Evolutionary conservation across 2,797 vertebrate genomes (phyloP).

Genomic region (Onychomys torridus): DNA sequence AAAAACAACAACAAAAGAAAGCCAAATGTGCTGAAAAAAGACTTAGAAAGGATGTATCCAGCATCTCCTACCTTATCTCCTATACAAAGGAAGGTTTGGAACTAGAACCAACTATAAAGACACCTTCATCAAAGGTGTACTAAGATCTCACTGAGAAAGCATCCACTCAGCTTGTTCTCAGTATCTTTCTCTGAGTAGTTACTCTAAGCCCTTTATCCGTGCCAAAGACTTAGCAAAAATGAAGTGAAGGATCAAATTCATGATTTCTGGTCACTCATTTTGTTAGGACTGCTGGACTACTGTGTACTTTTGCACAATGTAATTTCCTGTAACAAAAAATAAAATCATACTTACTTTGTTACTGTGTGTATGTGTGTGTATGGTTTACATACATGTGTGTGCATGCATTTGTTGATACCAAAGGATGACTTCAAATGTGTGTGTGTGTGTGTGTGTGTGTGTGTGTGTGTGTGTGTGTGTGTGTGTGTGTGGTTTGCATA

Average conservation of each 20-base stretch:
- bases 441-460: not conserved
- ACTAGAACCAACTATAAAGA: not conserved
- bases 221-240: not conserved
- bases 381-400: not conserved
- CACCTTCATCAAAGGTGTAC: not conserved
- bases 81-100: fast-evolving
- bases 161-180: not conserved
- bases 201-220: not conserved
- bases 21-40: fast-evolving
- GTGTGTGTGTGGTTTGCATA: not conserved
- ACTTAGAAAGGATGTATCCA: not conserved
- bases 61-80: not conserved
- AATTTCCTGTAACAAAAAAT: not conserved
- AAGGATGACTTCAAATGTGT: not conserved
- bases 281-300: not conserved
- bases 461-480: not conserved
- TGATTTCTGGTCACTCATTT: not conserved
- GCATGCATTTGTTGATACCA: not conserved
- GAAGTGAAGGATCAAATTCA: not conserved
- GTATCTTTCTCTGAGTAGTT: not conserved
- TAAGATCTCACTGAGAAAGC: not conserved
- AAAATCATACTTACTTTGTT: not conserved
- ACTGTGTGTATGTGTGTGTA: not conserved
- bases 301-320: not conserved
- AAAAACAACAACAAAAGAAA: not conserved